Percentiles rank a stretch among this genome's conserved stretches.
Conservation (phyloP, 1,140 invertebrate genomes). For the Polypedilum vanderplanki region DNA sequence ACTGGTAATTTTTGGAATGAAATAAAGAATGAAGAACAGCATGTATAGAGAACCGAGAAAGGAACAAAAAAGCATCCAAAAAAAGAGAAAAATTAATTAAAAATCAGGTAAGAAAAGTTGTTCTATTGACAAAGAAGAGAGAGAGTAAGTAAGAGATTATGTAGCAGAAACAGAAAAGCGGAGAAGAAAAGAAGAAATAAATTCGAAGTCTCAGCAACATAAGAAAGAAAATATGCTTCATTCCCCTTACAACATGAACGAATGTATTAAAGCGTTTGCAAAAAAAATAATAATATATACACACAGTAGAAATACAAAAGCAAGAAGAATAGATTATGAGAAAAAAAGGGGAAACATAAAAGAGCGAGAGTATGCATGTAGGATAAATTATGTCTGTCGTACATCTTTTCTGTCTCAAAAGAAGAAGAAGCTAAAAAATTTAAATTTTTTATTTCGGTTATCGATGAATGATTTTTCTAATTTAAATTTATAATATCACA, state of each 20-base stretch:
- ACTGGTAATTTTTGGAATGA: not conserved
- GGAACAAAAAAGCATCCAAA: not conserved
- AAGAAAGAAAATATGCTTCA: conserved; percentile 9
- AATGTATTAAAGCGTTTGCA: conserved; percentile 13
- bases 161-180: not conserved
- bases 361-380: not conserved
- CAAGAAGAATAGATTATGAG: conserved; percentile 21
- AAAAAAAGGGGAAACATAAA: conserved; percentile 24
- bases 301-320: not conserved
- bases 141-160: conserved; percentile 9
- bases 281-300: conserved; percentile 19
- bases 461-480: not conserved
- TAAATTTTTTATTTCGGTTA: not conserved
- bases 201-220: not conserved
- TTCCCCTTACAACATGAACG: not conserved
- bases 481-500: not conserved
- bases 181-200: not conserved
- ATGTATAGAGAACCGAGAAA: not conserved
- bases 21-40: not conserved
- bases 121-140: conserved; percentile 25
- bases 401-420: not conserved
- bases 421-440: not conserved
- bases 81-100: conserved; percentile 22
- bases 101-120: conserved; percentile 26
- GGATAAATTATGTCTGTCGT: not conserved